Evolutionary conservation across 2,888 invertebrate species (phyloP).

Genomic region (Poecilobothrus nobilitatus): DNA sequence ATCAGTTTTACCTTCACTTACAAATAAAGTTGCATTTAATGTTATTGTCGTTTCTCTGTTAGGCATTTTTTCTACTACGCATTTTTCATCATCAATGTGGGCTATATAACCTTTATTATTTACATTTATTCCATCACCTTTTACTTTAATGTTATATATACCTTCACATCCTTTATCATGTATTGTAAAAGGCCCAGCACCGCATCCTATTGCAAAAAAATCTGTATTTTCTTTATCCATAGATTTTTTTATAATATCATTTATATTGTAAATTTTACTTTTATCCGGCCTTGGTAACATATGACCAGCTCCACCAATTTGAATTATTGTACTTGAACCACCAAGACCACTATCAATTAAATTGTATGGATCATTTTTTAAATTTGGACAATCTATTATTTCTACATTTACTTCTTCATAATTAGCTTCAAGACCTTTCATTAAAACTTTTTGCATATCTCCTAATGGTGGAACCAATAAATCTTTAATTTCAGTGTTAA

Average conservation of each 20-base stretch:
- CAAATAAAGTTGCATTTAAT: too few species aligned
- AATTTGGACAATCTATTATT: constrained; percentile 75
- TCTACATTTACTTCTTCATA: constrained; percentile 65
- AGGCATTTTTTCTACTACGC: too few species aligned
- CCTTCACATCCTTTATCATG: too few species aligned
- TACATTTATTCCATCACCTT: too few species aligned
- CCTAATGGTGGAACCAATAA: too few species aligned
- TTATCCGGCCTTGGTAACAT: constrained; percentile 65
- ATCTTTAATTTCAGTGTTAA: too few species aligned
- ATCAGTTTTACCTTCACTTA: too few species aligned
- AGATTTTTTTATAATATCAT: constrained; percentile 48
- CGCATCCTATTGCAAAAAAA: constrained; percentile 73
- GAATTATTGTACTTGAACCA: constrained; percentile 61
- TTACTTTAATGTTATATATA: too few species aligned
- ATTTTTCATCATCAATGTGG: too few species aligned
- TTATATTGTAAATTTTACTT: constrained; percentile 68
- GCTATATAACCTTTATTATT: too few species aligned
- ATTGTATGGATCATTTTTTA: constrained; percentile 67
- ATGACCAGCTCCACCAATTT: constrained; percentile 78
- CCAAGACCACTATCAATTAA: constrained; percentile 70
- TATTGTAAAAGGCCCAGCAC: constrained; percentile 58
- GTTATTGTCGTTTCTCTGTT: too few species aligned
- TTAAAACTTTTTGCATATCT: constrained; percentile 51
- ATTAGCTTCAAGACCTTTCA: constrained; percentile 56
- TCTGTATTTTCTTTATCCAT: constrained; percentile 46